These are phyloP conservation scores for Selene dorsalis DNA, from an alignment of 2,797 vertebrate species.

Conservation along the genomic window DNA sequence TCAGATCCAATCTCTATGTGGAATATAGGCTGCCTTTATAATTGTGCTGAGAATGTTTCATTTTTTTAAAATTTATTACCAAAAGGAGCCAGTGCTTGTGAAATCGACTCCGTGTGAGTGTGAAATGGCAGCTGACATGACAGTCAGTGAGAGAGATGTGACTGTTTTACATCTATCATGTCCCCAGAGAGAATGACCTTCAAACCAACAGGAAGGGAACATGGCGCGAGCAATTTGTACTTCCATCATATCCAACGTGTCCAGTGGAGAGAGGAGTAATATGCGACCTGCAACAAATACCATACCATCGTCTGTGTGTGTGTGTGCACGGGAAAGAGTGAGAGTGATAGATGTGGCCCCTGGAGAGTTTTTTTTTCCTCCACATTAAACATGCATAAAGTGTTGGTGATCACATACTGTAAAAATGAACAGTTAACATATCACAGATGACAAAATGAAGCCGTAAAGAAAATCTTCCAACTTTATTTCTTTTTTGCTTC, in stretches of 20 bases:
- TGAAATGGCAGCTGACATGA: constrained; percentile 59
- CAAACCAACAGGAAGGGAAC: constrained; percentile 39
- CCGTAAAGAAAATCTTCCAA: background rate
- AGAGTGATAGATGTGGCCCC: background rate
- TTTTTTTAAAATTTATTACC: constrained; percentile 39
- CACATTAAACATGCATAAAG: constrained; percentile 40
- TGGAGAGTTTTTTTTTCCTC: background rate
- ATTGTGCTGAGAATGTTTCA: constrained; percentile 18
- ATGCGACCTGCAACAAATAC: constrained; percentile 25
- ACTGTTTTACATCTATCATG: constrained; percentile 46
- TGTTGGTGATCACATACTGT: constrained; percentile 3
- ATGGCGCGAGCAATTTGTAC: constrained; percentile 28
- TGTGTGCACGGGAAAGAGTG: background rate
- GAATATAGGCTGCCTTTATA: constrained; percentile 39
- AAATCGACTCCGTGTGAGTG: constrained; percentile 40
- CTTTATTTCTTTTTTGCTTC: background rate
- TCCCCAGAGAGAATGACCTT: constrained; percentile 66
- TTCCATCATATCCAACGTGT: constrained; percentile 38
- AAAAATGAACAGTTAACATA: constrained; percentile 1
- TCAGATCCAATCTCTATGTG: constrained; percentile 19
- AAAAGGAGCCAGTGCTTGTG: constrained; percentile 19
- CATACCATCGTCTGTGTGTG: constrained; percentile 1
- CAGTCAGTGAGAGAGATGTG: constrained; percentile 45
- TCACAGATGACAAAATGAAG: constrained; percentile 7
- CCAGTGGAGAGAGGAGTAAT: background rate